Conservation (phyloP, 2,888 invertebrate species). For the Cosmia trapezina region DNA sequence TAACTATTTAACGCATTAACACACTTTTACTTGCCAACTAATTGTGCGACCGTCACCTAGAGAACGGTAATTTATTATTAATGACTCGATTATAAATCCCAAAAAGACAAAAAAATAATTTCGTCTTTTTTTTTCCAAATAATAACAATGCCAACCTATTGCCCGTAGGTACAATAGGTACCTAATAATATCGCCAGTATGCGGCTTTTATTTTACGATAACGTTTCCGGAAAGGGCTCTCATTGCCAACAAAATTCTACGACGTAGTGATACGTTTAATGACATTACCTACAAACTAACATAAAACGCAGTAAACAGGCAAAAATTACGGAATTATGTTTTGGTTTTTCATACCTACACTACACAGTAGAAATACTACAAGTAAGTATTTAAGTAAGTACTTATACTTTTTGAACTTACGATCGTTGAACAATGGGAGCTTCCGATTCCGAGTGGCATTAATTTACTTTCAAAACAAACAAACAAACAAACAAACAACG, state of each 20-base stretch:
- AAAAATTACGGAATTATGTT: no score
- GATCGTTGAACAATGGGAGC: background rate
- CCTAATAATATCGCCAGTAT: no score
- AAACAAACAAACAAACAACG: background rate
- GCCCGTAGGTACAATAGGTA: no score
- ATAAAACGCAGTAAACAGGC: no score
- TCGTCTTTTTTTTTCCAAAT: background rate
- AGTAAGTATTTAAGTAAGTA: no score
- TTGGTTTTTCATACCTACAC: background rate
- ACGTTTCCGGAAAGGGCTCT: no score
- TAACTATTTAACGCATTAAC: constrained; percentile 22
- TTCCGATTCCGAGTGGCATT: background rate
- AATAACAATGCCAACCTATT: background rate
- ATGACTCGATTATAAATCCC: constrained; percentile 13
- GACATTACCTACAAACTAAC: no score
- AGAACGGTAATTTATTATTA: constrained; percentile 45
- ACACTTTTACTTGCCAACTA: constrained; percentile 26
- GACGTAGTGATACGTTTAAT: no score
- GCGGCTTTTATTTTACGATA: no score
- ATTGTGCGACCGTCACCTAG: constrained; percentile 33
- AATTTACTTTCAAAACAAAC: background rate
- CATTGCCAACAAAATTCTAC: no score
- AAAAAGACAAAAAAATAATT: constrained; percentile 2
- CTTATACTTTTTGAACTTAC: background rate
- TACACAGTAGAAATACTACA: background rate